Base-by-base conservation (phyloP, 2,797 vertebrate species). In the Notoglanidium macrostoma region DNA sequence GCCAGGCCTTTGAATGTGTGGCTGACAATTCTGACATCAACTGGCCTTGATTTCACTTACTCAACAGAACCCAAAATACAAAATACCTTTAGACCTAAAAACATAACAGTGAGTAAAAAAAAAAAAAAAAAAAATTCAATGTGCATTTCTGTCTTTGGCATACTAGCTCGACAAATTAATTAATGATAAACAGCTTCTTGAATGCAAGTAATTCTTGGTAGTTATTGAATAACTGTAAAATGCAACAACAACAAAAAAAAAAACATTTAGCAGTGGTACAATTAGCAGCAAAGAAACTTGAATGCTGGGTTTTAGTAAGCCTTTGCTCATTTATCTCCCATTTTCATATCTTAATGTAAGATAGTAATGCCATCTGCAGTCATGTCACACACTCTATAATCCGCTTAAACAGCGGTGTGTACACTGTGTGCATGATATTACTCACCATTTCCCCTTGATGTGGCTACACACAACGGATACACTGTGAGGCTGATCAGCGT, bases 361-460 rank as follows among this genome's bases (percentile, higher is more conserved):
- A 79, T 85, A 87, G 89, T 85, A 85, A 88, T 90, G 89, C 89
- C 90, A 90, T 90, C 89, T 85, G 86, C 55, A 78, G 87, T 88
- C 88, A 89, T 79, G 90, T 88, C 87, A 88, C 86, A 90, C 89
- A 84, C 86, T 82, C 74, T 86, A 84, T 89, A 90, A 91, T 91
- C 89, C 90, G 88, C 87, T 91, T 91, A 89, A 87, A 89, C 65
- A 63, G 88, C 40, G 44, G 85, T 87, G 83, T 89, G 82, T 84
- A 73, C 84, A 82, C 88, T 77, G 78, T 44, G 57, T 81, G 88
- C 84, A 87, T 74, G 77, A 78, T 70, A 84, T 72, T 79, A 88
- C 89, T 88, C 85, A 70, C 77, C 86, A 78, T 85, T 89, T 86
- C 86, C 79, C 86, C 84, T 87, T 86, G 87, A 91, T 85, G 85